Evolutionary conservation across 2,888 invertebrate species (phyloP).

Genomic region (Apamea sordens): DNA sequence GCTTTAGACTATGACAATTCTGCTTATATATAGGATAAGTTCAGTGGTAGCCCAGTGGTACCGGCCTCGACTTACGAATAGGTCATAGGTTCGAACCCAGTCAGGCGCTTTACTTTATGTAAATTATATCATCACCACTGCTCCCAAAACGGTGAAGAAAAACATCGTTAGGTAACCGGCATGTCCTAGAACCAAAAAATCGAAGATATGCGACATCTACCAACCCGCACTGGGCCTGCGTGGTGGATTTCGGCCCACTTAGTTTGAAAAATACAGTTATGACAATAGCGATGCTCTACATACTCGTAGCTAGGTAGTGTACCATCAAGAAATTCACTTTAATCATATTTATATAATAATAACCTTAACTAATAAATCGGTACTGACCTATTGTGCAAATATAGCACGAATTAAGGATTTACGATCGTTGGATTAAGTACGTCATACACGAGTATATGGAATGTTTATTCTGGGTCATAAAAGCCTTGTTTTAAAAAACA

Average conservation of each 20-base stretch:
- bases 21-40: background rate
- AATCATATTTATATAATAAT: slow-evolving; percentile 13
- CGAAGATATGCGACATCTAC: no score
- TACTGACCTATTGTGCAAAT: slow-evolving; percentile 20
- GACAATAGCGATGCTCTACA: background rate
- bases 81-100: no score
- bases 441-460: slow-evolving; percentile 59
- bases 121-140: no score
- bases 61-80: no score
- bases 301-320: background rate
- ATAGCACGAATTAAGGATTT: slow-evolving; percentile 57
- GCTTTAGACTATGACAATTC: background rate
- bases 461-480: slow-evolving; percentile 70
- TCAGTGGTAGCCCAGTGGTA: no score
- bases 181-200: no score
- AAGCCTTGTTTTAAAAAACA: slow-evolving; percentile 76
- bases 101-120: no score
- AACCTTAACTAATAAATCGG: slow-evolving; percentile 13
- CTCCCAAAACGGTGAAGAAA: no score
- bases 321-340: slow-evolving; percentile 1
- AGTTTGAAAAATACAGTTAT: background rate
- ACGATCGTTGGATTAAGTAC: slow-evolving; percentile 63
- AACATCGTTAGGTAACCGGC: no score
- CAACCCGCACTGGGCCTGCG: no score
- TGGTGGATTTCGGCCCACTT: background rate